phyloP scores from a whole-genome alignment of 2,113 vertebrate genomes.

The Nestor notabilis region DNA sequence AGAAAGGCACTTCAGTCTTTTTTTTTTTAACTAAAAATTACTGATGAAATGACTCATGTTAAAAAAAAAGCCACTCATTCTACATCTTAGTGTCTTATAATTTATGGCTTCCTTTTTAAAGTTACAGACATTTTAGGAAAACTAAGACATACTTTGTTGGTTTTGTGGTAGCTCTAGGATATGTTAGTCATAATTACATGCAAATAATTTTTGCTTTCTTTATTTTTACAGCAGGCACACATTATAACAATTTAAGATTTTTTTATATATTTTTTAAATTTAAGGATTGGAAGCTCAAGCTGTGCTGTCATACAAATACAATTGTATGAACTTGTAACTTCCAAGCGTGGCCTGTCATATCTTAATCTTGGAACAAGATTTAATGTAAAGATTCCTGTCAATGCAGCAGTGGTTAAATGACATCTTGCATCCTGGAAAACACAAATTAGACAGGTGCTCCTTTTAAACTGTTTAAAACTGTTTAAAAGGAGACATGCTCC shows the following conservation, averaged over 20 bases:
- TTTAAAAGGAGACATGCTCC: no score
- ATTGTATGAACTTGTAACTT: not conserved
- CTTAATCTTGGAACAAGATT: not conserved
- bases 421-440: not conserved
- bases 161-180: not conserved
- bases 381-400: not conserved
- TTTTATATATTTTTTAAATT: not conserved
- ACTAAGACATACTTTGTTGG: not conserved
- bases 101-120: not conserved
- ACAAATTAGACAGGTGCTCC: fast-evolving
- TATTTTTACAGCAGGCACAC: not conserved
- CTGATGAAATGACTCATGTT: not conserved
- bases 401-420: not conserved
- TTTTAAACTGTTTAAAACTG: no score
- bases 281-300: not conserved
- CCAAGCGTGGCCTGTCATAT: not conserved
- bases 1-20: not conserved
- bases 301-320: not conserved
- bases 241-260: not conserved
- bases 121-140: not conserved
- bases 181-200: not conserved
- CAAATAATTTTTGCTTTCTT: not conserved
- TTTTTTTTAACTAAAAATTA: not conserved
- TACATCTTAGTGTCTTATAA: not conserved
- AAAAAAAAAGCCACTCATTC: not conserved